Percentiles rank a stretch among this genome's conserved stretches.
Evolutionary conservation across 2,113 vertebrate genomes (phyloP).

Genomic region (Vimba vimba): DNA sequence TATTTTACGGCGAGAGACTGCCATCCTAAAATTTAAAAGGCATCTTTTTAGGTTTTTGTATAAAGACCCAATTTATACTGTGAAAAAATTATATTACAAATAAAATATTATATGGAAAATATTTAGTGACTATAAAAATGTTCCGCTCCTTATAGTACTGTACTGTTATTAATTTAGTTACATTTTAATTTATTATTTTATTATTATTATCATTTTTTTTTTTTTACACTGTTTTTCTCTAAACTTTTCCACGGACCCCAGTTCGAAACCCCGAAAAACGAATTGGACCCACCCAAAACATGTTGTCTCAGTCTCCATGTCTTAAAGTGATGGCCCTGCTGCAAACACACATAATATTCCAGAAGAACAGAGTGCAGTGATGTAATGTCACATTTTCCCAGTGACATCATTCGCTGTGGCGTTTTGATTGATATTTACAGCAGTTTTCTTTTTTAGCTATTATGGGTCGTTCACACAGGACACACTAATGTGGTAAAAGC

Average conservation of each 20-base stretch:
- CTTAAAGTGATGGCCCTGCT: neutral
- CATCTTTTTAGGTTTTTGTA: neutral
- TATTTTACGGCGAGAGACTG: neutral
- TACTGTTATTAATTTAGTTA: neutral
- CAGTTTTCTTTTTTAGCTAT: neutral
- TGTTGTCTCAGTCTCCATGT: neutral
- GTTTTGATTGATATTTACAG: slow-evolving; percentile 13
- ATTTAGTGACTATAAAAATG: neutral
- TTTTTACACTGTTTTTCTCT: neutral
- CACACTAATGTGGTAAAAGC: neutral
- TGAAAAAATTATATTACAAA: neutral
- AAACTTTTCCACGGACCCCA: neutral
- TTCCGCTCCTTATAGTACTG: neutral
- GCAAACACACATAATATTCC: neutral
- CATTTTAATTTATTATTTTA: neutral
- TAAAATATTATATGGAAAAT: neutral
- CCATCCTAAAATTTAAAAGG: neutral
- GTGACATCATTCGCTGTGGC: neutral
- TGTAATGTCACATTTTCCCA: slow-evolving; percentile 14
- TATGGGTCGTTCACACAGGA: neutral
- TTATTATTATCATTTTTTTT: neutral
- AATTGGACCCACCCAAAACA: too few species aligned
- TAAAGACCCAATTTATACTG: neutral
- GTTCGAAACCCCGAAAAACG: neutral
- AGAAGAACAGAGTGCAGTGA: neutral